Percentiles rank a stretch among this genome's conserved stretches.
phyloP scores from a whole-genome alignment of 2,888 invertebrate species.

The Standfussiana lucernea region DNA sequence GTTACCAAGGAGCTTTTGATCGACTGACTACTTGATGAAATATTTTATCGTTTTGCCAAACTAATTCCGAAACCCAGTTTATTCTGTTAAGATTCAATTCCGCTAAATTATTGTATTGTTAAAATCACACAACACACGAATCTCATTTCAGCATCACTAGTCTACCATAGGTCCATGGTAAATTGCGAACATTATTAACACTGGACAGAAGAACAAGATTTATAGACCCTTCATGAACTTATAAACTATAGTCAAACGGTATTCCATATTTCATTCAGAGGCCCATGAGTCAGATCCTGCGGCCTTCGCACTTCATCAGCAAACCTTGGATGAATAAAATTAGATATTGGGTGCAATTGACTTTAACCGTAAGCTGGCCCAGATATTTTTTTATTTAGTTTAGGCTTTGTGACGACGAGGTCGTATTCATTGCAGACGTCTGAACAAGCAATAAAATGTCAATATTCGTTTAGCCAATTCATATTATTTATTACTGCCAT shows the following conservation, averaged over 20 bases:
- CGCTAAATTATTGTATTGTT: background rate
- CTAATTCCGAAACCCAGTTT: background rate
- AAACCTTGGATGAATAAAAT: conserved; percentile 61
- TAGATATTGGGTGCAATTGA: conserved; percentile 68
- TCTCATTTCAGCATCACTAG: conserved; percentile 1
- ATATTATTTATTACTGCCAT: conserved; percentile 48
- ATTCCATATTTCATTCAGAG: conserved; percentile 53
- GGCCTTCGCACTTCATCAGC: conserved; percentile 54
- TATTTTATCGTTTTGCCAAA: background rate
- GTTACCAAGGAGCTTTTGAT: background rate
- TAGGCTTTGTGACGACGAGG: conserved; percentile 65
- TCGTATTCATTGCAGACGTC: conserved; percentile 67
- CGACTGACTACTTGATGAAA: background rate
- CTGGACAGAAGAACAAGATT: conserved; percentile 36
- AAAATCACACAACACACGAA: background rate
- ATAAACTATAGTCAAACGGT: conserved; percentile 51
- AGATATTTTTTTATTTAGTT: conserved; percentile 60
- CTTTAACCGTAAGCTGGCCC: conserved; percentile 61
- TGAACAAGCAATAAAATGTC: conserved; percentile 69
- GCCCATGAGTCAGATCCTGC: conserved; percentile 48
- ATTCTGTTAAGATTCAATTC: background rate
- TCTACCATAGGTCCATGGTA: background rate
- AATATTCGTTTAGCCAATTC: conserved; percentile 70
- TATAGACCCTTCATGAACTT: conserved; percentile 51
- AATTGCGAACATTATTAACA: conserved; percentile 21